Percentiles rank a stretch among this genome's conserved stretches.
phyloP scores from a whole-genome alignment of 2,888 invertebrate genomes.

The Bembecia ichneumoniformis region DNA sequence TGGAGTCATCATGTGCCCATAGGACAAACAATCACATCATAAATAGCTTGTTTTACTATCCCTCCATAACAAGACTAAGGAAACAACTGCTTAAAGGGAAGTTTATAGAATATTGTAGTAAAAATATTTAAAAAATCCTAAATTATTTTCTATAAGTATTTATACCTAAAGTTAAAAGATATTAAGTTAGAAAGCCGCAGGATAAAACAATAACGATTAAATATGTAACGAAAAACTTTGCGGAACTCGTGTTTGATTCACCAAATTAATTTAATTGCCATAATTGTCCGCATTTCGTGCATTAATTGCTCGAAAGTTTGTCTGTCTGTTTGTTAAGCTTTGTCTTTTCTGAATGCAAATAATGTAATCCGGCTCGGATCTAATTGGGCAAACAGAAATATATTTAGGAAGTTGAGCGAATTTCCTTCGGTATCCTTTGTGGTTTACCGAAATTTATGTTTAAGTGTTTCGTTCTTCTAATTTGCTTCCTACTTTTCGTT shows the following conservation, averaged over 20 bases:
- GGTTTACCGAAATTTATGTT: conserved; percentile 4
- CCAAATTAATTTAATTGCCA: conserved; percentile 1
- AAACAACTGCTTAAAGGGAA: too few species aligned
- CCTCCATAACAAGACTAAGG: too few species aligned
- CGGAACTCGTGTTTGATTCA: neutral
- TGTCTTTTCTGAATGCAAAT: neutral
- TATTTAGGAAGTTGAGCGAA: neutral
- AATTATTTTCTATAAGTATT: too few species aligned
- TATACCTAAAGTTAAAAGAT: too few species aligned
- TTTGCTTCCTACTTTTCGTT: neutral
- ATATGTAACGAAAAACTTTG: neutral
- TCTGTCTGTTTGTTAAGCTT: neutral
- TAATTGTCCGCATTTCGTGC: neutral
- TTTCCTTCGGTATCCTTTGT: conserved; percentile 4
- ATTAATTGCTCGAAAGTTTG: neutral
- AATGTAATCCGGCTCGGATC: neutral
- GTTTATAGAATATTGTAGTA: too few species aligned
- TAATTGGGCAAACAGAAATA: conserved; percentile 1
- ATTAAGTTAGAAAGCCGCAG: too few species aligned
- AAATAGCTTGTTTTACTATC: too few species aligned
- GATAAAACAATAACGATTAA: too few species aligned
- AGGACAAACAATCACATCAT: too few species aligned
- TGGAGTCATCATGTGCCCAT: too few species aligned
- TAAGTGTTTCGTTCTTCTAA: conserved; percentile 5
- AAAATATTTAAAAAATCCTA: too few species aligned